A percentile compares a stretch with the other conserved stretches of the same genome.
Conservation (phyloP, 2,888 invertebrate species). For the Agonopterix alstromeriana region DNA sequence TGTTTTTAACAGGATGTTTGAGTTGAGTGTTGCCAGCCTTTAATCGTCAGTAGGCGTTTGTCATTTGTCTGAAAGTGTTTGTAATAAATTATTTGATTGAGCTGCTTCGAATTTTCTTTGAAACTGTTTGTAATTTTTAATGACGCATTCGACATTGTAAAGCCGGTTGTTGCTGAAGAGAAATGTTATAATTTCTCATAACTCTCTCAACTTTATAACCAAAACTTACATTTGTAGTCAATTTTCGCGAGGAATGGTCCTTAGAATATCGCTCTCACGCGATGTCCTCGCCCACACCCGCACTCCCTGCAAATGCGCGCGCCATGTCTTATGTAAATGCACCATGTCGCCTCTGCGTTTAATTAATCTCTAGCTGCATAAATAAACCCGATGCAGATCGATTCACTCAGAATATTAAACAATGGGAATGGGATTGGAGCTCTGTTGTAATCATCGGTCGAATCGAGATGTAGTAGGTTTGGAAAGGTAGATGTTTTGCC, state of each 20-base stretch:
- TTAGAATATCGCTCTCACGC: slow-evolving; percentile 23
- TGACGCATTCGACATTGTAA: too few relatives aligned
- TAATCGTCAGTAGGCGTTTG: too few relatives aligned
- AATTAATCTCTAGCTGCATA: slow-evolving; percentile 72
- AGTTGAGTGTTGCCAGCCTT: too few relatives aligned
- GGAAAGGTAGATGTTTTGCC: too few relatives aligned
- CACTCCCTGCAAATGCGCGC: slow-evolving; percentile 63
- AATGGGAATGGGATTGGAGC: slow-evolving; percentile 20
- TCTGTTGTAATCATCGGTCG: too few relatives aligned
- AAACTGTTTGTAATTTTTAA: too few relatives aligned
- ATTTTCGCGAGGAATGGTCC: slow-evolving; percentile 11
- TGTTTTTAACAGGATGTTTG: slow-evolving; percentile 17
- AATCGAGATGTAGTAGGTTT: too few relatives aligned
- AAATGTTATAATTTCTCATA: slow-evolving; percentile 8
- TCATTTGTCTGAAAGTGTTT: too few relatives aligned
- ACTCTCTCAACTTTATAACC: slow-evolving; percentile 36
- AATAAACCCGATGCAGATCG: slow-evolving; percentile 60
- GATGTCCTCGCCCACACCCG: slow-evolving; percentile 52
- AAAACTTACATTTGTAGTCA: slow-evolving; percentile 29
- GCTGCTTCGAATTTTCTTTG: too few relatives aligned
- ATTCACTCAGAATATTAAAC: slow-evolving; percentile 50
- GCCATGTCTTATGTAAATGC: slow-evolving; percentile 75
- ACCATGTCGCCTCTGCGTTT: slow-evolving; percentile 63
- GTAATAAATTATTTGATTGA: too few relatives aligned
- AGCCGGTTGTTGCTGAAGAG: too few relatives aligned